Base-by-base conservation (phyloP, 2,888 invertebrate species). In the Leptinotarsa haldemani region DNA sequence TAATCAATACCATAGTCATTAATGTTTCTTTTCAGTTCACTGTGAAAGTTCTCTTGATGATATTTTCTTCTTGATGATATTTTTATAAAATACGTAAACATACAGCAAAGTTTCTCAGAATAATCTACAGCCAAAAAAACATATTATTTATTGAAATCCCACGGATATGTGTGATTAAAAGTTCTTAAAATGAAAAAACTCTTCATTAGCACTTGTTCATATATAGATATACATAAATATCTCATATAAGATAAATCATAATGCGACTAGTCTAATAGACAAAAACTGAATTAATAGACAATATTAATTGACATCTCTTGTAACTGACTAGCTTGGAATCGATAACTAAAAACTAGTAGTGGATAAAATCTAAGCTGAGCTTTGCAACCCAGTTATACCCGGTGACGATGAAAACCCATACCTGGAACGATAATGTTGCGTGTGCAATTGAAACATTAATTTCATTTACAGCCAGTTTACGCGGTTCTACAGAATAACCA, bases 401-500 rank as follows among this genome's bases (percentile, higher is more conserved):
- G 61, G 20, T 50, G 65, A 48, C n/a, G 46, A 47, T 72, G 53
- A 73, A 72, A 75, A 70, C 30, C 61, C 25, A n/a, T 61, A 61
- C 58, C 40, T 70, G 67, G 76, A 77, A 80, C 74, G 78, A 80
- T 79, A 71, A 78, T 75, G 74, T 79, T 77, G 75, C 78, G 75
- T 76, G 78, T 69, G 76, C 74, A 75, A 79, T 78, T 78, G 71
- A 76, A 75, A 77, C 74, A 79, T 79, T 77, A 78, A 81, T 69
- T 79, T 75, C 74, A 79, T 79, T 80, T 78, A 77, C 77, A 76
- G 52, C 53, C 67, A 53, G 53, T 67, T 67, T 16, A 74, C 73
- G 50, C n/a, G 16, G 30, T 30, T 61, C 13, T 15, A 7, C 15
- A 25, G 61, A 61, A 61, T 16, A 61, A 16, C 1, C 73, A 74